Conservation (phyloP, 1,140 invertebrate genomes). For the Sinella curviseta region DNA sequence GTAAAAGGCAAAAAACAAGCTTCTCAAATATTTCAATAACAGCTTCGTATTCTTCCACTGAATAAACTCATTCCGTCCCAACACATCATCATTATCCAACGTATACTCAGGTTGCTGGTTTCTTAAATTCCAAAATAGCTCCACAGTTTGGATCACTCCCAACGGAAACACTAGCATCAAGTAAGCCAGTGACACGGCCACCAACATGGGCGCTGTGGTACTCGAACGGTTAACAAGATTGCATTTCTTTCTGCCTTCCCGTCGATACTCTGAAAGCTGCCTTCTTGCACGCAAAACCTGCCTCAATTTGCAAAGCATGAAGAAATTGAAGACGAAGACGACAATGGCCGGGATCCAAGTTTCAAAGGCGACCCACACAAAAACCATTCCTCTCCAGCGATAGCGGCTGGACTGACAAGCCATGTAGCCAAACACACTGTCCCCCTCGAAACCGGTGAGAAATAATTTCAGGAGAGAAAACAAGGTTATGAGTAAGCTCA, state of each 20-base stretch:
- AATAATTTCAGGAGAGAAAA: slow-evolving; percentile 45
- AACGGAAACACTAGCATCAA: slow-evolving; percentile 54
- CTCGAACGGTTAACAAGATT: neutral
- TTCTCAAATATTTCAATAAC: slow-evolving; percentile 42
- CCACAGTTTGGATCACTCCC: slow-evolving; percentile 54
- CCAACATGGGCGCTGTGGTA: slow-evolving; percentile 43
- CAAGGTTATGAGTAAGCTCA: slow-evolving; percentile 20
- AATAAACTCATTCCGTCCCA: slow-evolving; percentile 19
- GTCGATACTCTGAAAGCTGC: slow-evolving; percentile 22
- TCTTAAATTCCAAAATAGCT: slow-evolving; percentile 52
- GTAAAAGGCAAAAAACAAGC: slow-evolving; percentile 45
- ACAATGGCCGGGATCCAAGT: slow-evolving; percentile 54
- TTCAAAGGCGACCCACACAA: slow-evolving; percentile 54
- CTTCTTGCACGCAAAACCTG: slow-evolving; percentile 32
- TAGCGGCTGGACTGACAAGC: slow-evolving; percentile 52
- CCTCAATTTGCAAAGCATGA: slow-evolving; percentile 51
- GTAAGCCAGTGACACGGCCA: slow-evolving; percentile 53
- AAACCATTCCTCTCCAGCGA: slow-evolving; percentile 53
- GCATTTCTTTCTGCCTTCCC: neutral
- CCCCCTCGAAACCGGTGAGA: slow-evolving; percentile 53
- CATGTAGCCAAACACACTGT: slow-evolving; percentile 54
- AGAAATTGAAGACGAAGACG: slow-evolving; percentile 54
- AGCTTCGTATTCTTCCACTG: slow-evolving; percentile 37
- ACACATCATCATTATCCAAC: neutral
- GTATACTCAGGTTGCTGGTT: neutral